Conservation (phyloP, 2,888 invertebrate genomes). For the Eumerus sabulonum region DNA sequence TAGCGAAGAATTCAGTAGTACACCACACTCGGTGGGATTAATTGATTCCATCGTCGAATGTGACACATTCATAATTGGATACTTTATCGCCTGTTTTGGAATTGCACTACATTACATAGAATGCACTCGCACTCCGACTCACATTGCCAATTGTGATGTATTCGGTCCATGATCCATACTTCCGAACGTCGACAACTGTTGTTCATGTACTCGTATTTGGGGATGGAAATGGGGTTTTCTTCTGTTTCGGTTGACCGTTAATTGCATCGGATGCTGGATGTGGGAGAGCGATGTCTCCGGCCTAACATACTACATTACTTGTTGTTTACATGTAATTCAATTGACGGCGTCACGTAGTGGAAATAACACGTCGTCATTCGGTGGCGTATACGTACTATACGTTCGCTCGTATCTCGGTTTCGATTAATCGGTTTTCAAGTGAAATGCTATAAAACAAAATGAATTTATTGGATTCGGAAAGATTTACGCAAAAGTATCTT, state of each 20-base stretch:
- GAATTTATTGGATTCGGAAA: conserved; percentile 44
- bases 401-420: too few relatives aligned
- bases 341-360: conserved; percentile 57
- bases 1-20: neutral
- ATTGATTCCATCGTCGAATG: conserved; percentile 64
- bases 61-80: conserved; percentile 70
- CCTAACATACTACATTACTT: conserved; percentile 41
- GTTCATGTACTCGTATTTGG: conserved; percentile 24
- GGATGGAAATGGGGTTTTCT: conserved; percentile 32
- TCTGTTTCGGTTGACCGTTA: conserved; percentile 33
- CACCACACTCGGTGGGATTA: conserved; percentile 39
- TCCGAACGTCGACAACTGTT: too few relatives aligned
- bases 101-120: conserved; percentile 47
- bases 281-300: conserved; percentile 21
- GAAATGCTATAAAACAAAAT: conserved; percentile 45
- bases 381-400: conserved; percentile 2
- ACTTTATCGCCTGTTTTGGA: conserved; percentile 67
- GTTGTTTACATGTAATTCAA: conserved; percentile 62
- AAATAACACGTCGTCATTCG: too few relatives aligned
- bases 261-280: conserved; percentile 52
- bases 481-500: conserved; percentile 32
- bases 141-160: too few relatives aligned
- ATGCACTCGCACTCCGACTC: too few relatives aligned
- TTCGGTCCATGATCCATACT: too few relatives aligned
- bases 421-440: conserved; percentile 52